These are phyloP conservation scores for Phengaris arion DNA, from an alignment of 2,888 invertebrate species.

Conservation along the genomic window DNA sequence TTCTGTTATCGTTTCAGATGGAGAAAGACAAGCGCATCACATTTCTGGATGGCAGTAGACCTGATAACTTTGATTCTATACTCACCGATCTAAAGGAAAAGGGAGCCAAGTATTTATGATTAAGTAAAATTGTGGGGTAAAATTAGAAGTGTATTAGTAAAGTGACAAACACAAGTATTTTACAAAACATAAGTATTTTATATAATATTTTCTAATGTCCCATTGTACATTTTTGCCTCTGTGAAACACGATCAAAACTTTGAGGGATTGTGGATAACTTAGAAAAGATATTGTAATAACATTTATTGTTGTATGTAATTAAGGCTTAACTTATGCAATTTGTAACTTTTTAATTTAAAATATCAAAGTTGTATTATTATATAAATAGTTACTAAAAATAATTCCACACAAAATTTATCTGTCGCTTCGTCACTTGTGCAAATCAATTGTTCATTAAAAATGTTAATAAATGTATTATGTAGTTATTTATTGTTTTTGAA, in stretches of 20 bases:
- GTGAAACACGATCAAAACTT: too few species aligned
- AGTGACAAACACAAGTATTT: too few species aligned
- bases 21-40: constrained; percentile 52
- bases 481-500: not conserved
- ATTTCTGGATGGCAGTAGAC: constrained; percentile 52
- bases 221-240: too few species aligned
- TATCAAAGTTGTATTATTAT: not conserved
- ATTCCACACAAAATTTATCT: not conserved
- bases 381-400: not conserved
- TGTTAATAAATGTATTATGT: constrained; percentile 5
- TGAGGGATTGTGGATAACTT: too few species aligned
- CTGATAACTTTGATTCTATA: constrained; percentile 46
- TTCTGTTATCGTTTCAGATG: constrained; percentile 45
- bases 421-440: constrained; percentile 19
- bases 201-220: too few species aligned
- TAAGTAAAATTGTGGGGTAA: not conserved
- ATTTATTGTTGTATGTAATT: too few species aligned
- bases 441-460: not conserved
- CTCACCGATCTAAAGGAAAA: constrained; percentile 45
- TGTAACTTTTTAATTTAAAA: not conserved
- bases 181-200: too few species aligned
- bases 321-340: not conserved
- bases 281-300: too few species aligned
- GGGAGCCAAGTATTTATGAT: constrained; percentile 32
- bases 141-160: not conserved